Base-by-base conservation (phyloP, 1,140 invertebrate species). In the Oppia nitens region DNA sequence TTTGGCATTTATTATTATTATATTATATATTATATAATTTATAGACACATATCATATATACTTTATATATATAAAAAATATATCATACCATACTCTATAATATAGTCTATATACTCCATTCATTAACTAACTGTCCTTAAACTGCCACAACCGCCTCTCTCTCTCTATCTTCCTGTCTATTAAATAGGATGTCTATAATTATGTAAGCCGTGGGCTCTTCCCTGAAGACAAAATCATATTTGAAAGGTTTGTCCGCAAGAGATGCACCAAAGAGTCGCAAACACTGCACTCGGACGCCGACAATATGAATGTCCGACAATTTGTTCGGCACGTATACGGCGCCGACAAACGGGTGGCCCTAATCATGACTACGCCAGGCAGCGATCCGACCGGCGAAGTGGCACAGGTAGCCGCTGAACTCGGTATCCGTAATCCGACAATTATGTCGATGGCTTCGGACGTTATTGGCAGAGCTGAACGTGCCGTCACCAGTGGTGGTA, bases 341-440 rank as follows among this genome's bases (percentile, higher is more conserved):
- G n/a, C 20, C 50, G 11, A 51, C 14, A 45, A 23, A 17, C 11
- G 51, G 25, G 11, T 60, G 3, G 79, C 91, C 56, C 70, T 92
- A 12, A 76, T 92, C 40, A 75, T 91, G 25, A 80, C 76, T 48
- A 79, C 63, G 76, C 74, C 83, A 32, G 86, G 86, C 54, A 79
- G 81, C 54, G 88, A 92, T 77, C 88, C 88, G n/a, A 82, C 82
- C 1, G 77, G 79, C 53, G 86, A 90, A 68, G 71, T 90, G 14
- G 71, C 74, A 59, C 78, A 81, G 52, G 68, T 85, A 25, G 82
- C 83, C 0, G 66, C 71, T 11, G 70, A 72, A 47, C 74, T 72
- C 9, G 27, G 25, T 1, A 26, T 27, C 24, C 14, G 20, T 47
- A 21, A 62, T n/a, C 47, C 21, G 3, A 14, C 23, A 11, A 57